Evolutionary conservation across 1,140 invertebrate genomes (phyloP).

Genomic region (Pseudomyrmex dendroicus): DNA sequence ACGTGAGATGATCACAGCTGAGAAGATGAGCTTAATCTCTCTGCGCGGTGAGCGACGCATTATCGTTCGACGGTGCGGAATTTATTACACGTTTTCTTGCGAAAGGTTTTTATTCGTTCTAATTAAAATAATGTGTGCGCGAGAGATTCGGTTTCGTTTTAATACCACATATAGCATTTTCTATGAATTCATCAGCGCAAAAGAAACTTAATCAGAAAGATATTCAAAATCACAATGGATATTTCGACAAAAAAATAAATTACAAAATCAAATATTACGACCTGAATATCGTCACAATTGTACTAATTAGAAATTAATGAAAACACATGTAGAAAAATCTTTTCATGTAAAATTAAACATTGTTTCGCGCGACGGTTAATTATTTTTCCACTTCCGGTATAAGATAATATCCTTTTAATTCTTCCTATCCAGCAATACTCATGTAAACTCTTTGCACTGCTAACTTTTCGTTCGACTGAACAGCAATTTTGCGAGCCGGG

Average conservation of each 20-base stretch:
- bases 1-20: constrained; percentile 15
- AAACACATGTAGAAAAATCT: too few relatives aligned
- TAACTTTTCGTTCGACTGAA: constrained; percentile 36
- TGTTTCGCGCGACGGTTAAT: not conserved
- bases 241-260: too few relatives aligned
- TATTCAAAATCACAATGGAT: too few relatives aligned
- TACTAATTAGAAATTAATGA: too few relatives aligned
- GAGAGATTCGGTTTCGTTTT: too few relatives aligned
- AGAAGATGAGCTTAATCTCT: constrained; percentile 20
- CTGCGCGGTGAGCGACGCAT: not conserved
- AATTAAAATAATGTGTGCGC: constrained; percentile 1
- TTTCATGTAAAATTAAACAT: too few relatives aligned
- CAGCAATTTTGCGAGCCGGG: constrained; percentile 1
- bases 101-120: not conserved
- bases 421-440: not conserved
- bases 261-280: too few relatives aligned
- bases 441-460: constrained; percentile 18
- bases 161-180: too few relatives aligned
- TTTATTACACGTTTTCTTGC: not conserved
- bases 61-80: not conserved
- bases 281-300: too few relatives aligned
- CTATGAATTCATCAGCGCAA: too few relatives aligned
- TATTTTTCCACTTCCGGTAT: not conserved
- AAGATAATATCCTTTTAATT: constrained; percentile 7
- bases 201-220: too few relatives aligned